Evolutionary conservation across 1,140 invertebrate genomes (phyloP).

Genomic region (Cepaea nemoralis): DNA sequence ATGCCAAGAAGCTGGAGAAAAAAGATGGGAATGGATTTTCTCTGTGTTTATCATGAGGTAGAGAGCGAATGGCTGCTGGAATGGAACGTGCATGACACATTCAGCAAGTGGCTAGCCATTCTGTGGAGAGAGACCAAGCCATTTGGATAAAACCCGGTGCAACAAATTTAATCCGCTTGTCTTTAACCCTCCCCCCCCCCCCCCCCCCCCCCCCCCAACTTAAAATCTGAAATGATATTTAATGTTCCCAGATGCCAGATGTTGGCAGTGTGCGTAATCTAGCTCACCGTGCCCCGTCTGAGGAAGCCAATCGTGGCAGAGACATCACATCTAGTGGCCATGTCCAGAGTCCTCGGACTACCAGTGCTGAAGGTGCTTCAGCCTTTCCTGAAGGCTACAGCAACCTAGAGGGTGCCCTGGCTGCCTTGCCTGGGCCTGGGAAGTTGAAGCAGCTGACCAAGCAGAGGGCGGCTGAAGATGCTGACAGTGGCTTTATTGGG

Average conservation of each 20-base stretch:
- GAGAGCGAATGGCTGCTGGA: too few species aligned
- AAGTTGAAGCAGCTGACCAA: slow-evolving; percentile 66
- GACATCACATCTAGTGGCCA: not conserved
- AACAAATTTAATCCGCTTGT: too few species aligned
- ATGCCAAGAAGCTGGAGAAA: too few species aligned
- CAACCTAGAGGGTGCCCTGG: slow-evolving; percentile 45
- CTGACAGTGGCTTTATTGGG: slow-evolving; percentile 67
- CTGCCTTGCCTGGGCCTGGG: slow-evolving; percentile 59
- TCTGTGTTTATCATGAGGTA: too few species aligned
- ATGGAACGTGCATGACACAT: too few species aligned
- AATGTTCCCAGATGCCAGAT: not conserved
- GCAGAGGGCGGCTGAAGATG: slow-evolving; percentile 58
- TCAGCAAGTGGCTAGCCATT: too few species aligned
- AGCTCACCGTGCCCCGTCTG: not conserved
- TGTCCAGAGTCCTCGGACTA: not conserved
- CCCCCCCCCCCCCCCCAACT: too few species aligned
- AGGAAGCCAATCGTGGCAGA: not conserved
- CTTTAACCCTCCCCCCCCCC: too few species aligned
- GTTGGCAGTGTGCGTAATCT: not conserved
- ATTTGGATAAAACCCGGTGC: too few species aligned
- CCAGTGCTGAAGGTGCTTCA: not conserved
- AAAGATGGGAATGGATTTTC: too few species aligned
- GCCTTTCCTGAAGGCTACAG: not conserved
- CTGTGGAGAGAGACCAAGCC: too few species aligned
- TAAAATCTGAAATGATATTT: not conserved